phyloP scores from a whole-genome alignment of 2,113 vertebrate genomes.

The Sturnira hondurensis region DNA sequence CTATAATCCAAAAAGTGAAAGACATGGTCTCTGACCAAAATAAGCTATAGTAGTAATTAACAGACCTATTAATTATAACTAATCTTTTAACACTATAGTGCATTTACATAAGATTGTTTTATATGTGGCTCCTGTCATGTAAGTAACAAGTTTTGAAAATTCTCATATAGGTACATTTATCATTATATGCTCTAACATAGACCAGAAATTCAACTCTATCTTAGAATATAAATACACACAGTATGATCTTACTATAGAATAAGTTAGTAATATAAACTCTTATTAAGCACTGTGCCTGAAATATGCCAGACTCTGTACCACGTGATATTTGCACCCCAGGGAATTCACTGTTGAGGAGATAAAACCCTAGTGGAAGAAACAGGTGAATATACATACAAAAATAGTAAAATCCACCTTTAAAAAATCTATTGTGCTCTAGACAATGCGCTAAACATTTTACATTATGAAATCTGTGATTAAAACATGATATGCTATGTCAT shows the following conservation, averaged over 20 bases:
- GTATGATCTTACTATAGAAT: not conserved
- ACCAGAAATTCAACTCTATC: not conserved
- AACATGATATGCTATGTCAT: not conserved
- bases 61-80: not conserved
- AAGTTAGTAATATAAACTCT: not conserved
- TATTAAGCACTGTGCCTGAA: not conserved
- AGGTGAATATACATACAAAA: not conserved
- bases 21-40: not conserved
- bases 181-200: not conserved
- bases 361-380: not conserved
- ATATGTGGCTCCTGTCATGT: not conserved
- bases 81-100: not conserved
- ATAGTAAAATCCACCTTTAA: not conserved
- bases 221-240: not conserved
- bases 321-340: not conserved
- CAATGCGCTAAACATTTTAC: not conserved
- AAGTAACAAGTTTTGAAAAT: not conserved
- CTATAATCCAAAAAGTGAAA: not conserved
- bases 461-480: not conserved
- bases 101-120: not conserved
- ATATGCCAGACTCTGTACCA: not conserved
- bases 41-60: not conserved
- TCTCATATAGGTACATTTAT: not conserved
- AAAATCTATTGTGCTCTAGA: not conserved
- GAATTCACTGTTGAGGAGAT: not conserved